phyloP scores from a whole-genome alignment of 2,113 vertebrate species.

The Pseudopodoces humilis region DNA sequence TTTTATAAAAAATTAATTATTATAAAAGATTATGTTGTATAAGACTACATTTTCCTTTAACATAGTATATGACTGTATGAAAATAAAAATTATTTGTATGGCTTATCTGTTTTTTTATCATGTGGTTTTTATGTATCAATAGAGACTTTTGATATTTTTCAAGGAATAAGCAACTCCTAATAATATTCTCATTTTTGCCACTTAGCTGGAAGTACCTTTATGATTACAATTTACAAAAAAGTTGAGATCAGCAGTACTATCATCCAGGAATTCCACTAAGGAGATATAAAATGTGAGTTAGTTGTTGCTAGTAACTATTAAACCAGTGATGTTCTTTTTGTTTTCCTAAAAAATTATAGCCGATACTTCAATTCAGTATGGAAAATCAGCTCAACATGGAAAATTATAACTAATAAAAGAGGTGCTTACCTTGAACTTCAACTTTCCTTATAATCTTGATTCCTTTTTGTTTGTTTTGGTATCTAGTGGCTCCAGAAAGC shows the following conservation, averaged over 20 bases:
- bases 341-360: not conserved
- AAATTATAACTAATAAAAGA: not conserved
- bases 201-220: not conserved
- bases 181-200: not conserved
- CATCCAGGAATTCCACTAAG: not conserved
- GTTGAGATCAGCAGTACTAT: not conserved
- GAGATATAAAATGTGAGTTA: not conserved
- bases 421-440: conserved; percentile 17
- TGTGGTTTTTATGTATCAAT: not conserved
- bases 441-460: not conserved
- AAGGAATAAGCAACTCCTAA: not conserved
- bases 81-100: not conserved
- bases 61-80: not conserved
- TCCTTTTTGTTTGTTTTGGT: not conserved
- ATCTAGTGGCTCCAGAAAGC: not conserved
- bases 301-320: not conserved
- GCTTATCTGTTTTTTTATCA: not conserved
- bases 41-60: not conserved
- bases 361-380: not conserved
- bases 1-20: not conserved
- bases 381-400: not conserved
- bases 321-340: not conserved
- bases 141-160: not conserved
- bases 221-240: not conserved
- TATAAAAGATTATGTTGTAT: not conserved